phyloP scores from a whole-genome alignment of 2,113 vertebrate species.

The Ochotona princeps region DNA sequence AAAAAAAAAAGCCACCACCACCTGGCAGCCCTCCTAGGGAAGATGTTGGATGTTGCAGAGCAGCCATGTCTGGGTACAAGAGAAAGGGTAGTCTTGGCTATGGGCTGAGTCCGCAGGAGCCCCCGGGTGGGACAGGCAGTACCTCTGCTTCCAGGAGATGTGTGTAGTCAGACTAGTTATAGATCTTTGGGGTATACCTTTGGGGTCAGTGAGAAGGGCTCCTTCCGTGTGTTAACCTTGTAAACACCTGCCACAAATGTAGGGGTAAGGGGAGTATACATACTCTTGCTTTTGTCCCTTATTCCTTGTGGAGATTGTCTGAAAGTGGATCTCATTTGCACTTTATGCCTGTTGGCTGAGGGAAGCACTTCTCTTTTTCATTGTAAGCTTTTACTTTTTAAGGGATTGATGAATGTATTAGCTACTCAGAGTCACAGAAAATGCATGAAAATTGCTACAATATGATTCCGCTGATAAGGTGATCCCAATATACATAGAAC shows the following conservation, averaged over 20 bases:
- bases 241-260: not conserved
- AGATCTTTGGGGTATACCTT: not conserved
- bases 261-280: too few relatives aligned
- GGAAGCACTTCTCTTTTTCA: not conserved
- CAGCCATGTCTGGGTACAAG: not conserved
- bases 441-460: too few relatives aligned
- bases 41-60: not conserved
- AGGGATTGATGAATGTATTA: too few relatives aligned
- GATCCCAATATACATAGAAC: too few relatives aligned
- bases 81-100: not conserved
- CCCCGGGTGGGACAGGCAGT: not conserved
- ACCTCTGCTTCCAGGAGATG: not conserved
- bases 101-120: not conserved
- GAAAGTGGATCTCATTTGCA: slow-evolving; percentile 34
- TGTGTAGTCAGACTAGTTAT: not conserved
- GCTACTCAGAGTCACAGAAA: too few relatives aligned
- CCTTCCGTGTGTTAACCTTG: not conserved
- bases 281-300: not conserved
- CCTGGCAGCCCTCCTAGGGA: not conserved
- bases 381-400: too few relatives aligned
- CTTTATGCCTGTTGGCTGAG: not conserved
- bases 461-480: too few relatives aligned
- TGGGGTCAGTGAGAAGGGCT: not conserved
- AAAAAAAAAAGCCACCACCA: not conserved
- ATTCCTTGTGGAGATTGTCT: not conserved